Percentiles rank a stretch among this genome's conserved stretches.
Evolutionary conservation across 92 coral and sea anemone species (phyloP).

Genomic region (Hydrozoanthus gracilis): DNA sequence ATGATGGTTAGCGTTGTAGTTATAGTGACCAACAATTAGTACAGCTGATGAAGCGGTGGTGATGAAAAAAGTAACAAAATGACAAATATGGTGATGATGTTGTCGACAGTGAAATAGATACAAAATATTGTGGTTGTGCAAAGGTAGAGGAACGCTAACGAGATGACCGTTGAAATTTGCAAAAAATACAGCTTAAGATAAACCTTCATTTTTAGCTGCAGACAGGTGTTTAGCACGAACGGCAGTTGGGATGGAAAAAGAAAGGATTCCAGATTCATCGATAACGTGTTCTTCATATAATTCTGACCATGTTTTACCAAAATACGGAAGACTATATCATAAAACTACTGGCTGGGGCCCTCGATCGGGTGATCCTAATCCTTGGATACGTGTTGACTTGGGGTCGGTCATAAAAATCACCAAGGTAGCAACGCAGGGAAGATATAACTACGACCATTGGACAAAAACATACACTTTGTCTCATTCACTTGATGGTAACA

Average conservation of each 20-base stretch:
- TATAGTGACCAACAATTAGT: too few species aligned
- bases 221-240: background rate
- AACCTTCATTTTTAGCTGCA: background rate
- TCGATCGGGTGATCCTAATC: background rate
- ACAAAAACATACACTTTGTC: background rate
- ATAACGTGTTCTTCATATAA: background rate
- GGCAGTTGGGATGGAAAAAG: conserved; percentile 1
- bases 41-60: too few species aligned
- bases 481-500: background rate
- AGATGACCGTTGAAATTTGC: too few species aligned
- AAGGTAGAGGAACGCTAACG: too few species aligned
- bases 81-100: too few species aligned
- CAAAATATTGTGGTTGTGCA: too few species aligned
- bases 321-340: background rate
- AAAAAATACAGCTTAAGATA: too few species aligned
- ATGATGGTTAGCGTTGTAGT: too few species aligned
- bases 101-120: too few species aligned
- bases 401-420: conserved; percentile 5
- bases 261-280: background rate
- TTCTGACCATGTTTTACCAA: background rate
- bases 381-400: conserved; percentile 21
- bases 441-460: background rate
- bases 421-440: conserved; percentile 5
- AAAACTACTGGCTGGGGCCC: background rate
- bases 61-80: too few species aligned